Evolutionary conservation across 1,140 invertebrate genomes (phyloP).

Genomic region (Pseudomyrmex dendroicus): DNA sequence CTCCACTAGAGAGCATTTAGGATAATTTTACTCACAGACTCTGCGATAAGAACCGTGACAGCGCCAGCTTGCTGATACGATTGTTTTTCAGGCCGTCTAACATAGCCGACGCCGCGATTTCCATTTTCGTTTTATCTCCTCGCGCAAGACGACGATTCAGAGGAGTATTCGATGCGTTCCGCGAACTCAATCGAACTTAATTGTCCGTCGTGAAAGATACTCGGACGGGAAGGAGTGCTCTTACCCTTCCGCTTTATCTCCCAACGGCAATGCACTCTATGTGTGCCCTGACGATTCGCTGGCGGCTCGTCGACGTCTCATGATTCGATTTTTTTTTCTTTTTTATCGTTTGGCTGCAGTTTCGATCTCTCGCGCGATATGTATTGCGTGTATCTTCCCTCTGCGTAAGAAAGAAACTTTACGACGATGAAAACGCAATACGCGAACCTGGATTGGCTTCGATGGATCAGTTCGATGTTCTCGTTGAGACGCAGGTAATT

Average conservation of each 20-base stretch:
- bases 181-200: conserved; percentile 21
- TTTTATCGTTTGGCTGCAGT: not conserved
- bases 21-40: conserved; percentile 88
- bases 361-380: not conserved
- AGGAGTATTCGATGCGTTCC: not conserved
- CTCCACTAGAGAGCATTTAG: conserved; percentile 22
- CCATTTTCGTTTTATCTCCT: conserved; percentile 74
- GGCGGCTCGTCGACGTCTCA: conserved; percentile 32
- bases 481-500: conserved; percentile 57
- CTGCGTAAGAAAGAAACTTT: conserved; percentile 7
- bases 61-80: conserved; percentile 89
- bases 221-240: not conserved
- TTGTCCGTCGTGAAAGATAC: not conserved
- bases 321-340: conserved; percentile 31
- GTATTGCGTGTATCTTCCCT: not conserved
- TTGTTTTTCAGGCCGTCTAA: conserved; percentile 90
- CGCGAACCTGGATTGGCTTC: conserved; percentile 39
- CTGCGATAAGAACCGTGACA: conserved; percentile 90
- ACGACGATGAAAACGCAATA: conserved; percentile 29
- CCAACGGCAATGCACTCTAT: conserved; percentile 13
- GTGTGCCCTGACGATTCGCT: not conserved
- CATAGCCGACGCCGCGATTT: conserved; percentile 87
- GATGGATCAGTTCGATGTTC: conserved; percentile 61
- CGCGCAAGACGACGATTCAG: conserved; percentile 15
- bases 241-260: conserved; percentile 22